A percentile compares a stretch with the other conserved stretches of the same genome.
Evolutionary conservation across 1,140 invertebrate genomes (phyloP).

Genomic region (Drosophila erecta): DNA sequence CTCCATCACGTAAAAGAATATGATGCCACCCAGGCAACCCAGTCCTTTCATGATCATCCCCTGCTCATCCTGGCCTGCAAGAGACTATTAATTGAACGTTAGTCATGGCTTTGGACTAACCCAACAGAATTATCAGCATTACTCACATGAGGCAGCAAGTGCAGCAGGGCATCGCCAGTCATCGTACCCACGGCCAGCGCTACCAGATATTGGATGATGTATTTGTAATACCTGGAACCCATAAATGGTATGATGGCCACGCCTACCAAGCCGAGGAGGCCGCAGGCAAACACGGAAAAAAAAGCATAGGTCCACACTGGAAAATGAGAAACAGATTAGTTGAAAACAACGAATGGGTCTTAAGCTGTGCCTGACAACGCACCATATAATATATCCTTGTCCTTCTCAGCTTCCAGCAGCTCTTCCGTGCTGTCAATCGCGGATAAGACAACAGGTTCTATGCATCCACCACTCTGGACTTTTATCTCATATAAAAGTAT

Average conservation of each 20-base stretch:
- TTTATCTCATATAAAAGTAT: slow-evolving; percentile 88
- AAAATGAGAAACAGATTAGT: background rate
- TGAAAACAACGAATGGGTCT: too few species aligned
- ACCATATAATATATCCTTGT: slow-evolving; percentile 76
- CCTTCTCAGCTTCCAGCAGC: slow-evolving; percentile 29
- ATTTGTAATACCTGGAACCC: slow-evolving; percentile 95
- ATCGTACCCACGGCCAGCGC: slow-evolving; percentile 96
- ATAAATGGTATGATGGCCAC: slow-evolving; percentile 95
- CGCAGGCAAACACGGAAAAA: slow-evolving; percentile 92
- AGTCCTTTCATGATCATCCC: slow-evolving; percentile 93
- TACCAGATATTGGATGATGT: slow-evolving; percentile 95
- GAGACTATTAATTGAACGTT: slow-evolving; percentile 45
- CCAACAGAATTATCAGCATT: background rate
- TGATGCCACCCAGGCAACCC: slow-evolving; percentile 91
- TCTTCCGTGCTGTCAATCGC: slow-evolving; percentile 54
- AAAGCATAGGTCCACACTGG: slow-evolving; percentile 93
- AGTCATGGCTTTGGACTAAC: background rate
- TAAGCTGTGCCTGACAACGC: background rate
- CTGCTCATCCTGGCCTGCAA: slow-evolving; percentile 71
- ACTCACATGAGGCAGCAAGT: slow-evolving; percentile 95
- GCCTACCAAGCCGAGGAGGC: slow-evolving; percentile 92
- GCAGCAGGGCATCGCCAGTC: slow-evolving; percentile 95
- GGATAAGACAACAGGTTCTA: slow-evolving; percentile 71
- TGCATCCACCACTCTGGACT: slow-evolving; percentile 86
- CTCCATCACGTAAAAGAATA: slow-evolving; percentile 95